These are phyloP conservation scores for Himantopus leucocephalus DNA, from an alignment of 2,113 vertebrate species.

Conservation along the genomic window DNA sequence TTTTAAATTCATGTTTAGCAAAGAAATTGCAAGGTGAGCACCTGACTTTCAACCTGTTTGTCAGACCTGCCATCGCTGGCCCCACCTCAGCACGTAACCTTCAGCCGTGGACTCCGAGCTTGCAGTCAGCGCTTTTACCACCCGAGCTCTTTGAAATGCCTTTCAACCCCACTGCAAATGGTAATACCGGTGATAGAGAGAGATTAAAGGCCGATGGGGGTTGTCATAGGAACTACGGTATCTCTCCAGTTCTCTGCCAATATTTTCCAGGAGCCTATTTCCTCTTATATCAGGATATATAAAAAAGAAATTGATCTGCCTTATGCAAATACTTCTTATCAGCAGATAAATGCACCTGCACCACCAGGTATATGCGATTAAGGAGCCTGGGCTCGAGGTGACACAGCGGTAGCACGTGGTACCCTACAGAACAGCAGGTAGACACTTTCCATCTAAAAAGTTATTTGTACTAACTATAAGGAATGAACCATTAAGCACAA, in stretches of 20 bases:
- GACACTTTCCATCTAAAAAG: not conserved
- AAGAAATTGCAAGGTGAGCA: not conserved
- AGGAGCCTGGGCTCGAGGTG: not conserved
- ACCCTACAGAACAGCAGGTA: not conserved
- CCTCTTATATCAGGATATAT: not conserved
- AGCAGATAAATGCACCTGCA: slow-evolving; percentile 31
- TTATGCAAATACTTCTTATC: slow-evolving; percentile 45
- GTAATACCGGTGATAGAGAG: not conserved
- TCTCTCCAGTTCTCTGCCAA: not conserved
- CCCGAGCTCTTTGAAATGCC: not conserved
- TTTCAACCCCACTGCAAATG: not conserved
- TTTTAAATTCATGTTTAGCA: not conserved
- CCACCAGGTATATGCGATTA: not conserved
- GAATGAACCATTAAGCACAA: not conserved
- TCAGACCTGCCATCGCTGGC: not conserved
- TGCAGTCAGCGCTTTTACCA: not conserved
- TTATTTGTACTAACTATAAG: not conserved
- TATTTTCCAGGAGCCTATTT: slow-evolving; percentile 16
- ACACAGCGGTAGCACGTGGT: not conserved
- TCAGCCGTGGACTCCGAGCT: not conserved
- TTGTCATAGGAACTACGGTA: not conserved
- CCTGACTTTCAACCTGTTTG: slow-evolving; percentile 9
- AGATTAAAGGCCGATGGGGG: not conserved
- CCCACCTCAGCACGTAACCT: not conserved
- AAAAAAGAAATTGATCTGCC: not conserved